Conservation (phyloP, 2,888 invertebrate species). For the Macrophya alboannulata region DNA sequence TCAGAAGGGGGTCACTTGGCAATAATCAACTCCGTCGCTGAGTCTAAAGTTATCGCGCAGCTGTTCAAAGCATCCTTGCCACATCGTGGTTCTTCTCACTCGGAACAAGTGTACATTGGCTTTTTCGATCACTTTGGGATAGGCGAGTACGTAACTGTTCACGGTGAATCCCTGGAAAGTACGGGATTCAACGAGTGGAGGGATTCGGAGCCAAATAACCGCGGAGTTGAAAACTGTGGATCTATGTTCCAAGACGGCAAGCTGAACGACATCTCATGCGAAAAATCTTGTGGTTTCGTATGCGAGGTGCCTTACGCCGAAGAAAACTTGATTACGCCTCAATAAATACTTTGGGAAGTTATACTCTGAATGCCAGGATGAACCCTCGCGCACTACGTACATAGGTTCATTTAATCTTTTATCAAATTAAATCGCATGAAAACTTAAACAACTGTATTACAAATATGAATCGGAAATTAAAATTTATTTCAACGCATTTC, state of each 20-base stretch:
- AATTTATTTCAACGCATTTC: too few relatives aligned
- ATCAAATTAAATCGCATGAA: too few relatives aligned
- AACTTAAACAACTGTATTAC: too few relatives aligned
- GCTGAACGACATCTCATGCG: not conserved
- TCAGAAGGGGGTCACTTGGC: conserved; percentile 60
- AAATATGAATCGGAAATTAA: too few relatives aligned
- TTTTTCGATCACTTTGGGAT: not conserved
- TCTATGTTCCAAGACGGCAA: not conserved
- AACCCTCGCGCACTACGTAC: too few relatives aligned
- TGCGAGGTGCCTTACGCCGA: not conserved
- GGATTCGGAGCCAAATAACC: not conserved
- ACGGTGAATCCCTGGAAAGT: not conserved
- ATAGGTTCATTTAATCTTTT: too few relatives aligned
- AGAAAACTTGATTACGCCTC: not conserved
- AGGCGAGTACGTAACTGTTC: not conserved
- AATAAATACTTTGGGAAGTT: not conserved
- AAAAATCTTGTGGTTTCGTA: not conserved
- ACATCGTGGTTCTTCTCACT: not conserved
- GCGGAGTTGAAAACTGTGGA: not conserved
- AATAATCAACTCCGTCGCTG: conserved; percentile 60
- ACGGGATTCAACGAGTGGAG: not conserved
- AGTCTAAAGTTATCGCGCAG: not conserved
- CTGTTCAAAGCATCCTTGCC: not conserved
- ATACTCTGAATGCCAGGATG: too few relatives aligned
- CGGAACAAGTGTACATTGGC: not conserved